Percentiles rank a stretch among this genome's conserved stretches.
These are phyloP conservation scores for Montipora cactus DNA, from an alignment of 64 coral and sea anemone species.

Conservation along the genomic window DNA sequence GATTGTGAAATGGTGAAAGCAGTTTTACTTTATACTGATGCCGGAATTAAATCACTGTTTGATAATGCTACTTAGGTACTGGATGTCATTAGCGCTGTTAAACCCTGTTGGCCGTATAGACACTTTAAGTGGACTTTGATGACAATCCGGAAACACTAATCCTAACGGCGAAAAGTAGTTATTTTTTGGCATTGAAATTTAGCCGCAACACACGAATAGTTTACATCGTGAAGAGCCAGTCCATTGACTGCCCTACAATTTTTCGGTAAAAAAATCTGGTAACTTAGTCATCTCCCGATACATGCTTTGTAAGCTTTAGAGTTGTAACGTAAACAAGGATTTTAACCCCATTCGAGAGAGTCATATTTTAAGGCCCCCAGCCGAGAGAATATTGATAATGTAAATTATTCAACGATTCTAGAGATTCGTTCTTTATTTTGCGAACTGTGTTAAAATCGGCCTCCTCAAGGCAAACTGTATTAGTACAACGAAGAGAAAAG, in stretches of 20 bases:
- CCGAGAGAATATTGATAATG: neutral
- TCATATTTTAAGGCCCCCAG: constrained; percentile 8
- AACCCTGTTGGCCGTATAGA: too few relatives aligned
- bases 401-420: neutral
- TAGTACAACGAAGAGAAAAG: neutral
- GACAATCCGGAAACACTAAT: constrained; percentile 14
- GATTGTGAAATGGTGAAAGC: neutral
- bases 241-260: too few relatives aligned
- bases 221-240: too few relatives aligned
- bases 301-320: neutral
- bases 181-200: neutral
- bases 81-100: neutral
- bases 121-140: neutral
- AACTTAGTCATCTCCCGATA: neutral
- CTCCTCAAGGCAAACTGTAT: neutral
- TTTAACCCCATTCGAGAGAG: neutral
- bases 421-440: neutral
- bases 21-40: too few relatives aligned
- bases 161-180: neutral
- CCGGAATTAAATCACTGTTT: neutral
- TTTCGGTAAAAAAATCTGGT: too few relatives aligned
- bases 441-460: neutral
- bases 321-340: neutral
- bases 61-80: neutral
- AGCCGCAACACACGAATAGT: too few relatives aligned